Base-by-base conservation (phyloP, 2,113 vertebrate genomes). In the Boulengeromyrus knoepffleri region DNA sequence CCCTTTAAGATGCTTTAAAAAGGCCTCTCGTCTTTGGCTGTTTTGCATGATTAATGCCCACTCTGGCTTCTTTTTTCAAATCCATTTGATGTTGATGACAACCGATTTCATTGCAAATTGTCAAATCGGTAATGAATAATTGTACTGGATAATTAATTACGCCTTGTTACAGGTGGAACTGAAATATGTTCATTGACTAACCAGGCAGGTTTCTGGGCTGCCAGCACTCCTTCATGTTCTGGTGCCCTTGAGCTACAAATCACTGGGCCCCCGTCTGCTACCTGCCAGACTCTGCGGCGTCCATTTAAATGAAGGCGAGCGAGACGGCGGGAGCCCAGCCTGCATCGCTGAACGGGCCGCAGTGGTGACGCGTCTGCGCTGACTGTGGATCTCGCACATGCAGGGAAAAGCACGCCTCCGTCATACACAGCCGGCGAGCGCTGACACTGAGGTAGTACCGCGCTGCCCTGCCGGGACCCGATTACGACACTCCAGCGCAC, bases 51-150 rank as follows among this genome's bases (percentile, higher is more conserved):
- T 85, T 42, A 85, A 85, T 85, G 21, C 45, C 83, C 42, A 47
- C 83, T 85, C 45, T 9, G 24, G 45, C 42, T 85, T 42, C 5
- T 19, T 77, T 77, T 46, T 85, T 47, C 21, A n/a, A 47, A 47
- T 45, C 17, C 83, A 85, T 47, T 77, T 85, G 45, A 46, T 85
- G 83, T 85, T n/a, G 24, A 85, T 85, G 45, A 85, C 83, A 85
- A 85, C 83, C n/a, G 21, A 85, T 85, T 85, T 85, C 19, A 46
- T 47, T 85, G 45, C 83, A 47, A n/a, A 47, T n/a, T 85, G 83
- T 85, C 42, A 10, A 45, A 47, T 85, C 15, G 39, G 83, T 47
- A 85, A 85, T 85, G 45, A 46, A 46, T n/a, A 85, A 85, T 46
- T 15, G 83, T 47, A n/a, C 21, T 4, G 17, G 83, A 46, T 47